phyloP scores from a whole-genome alignment of 2,113 vertebrate species.

The Melospiza georgiana region DNA sequence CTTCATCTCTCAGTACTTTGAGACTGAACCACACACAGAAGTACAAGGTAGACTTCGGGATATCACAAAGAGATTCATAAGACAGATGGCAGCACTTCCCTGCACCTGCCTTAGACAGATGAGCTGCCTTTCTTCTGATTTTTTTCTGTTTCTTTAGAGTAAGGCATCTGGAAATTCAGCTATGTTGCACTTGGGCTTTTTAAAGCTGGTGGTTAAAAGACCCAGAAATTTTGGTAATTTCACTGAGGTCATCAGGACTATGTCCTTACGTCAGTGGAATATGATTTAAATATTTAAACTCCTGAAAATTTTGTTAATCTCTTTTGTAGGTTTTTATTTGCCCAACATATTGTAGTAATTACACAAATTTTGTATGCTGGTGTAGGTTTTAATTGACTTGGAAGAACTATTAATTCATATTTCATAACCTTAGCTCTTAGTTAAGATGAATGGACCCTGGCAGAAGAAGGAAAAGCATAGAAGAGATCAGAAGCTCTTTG shows the following conservation, averaged over 20 bases:
- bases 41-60: background rate
- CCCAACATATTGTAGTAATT: background rate
- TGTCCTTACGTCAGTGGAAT: background rate
- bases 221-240: background rate
- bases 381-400: background rate
- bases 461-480: background rate
- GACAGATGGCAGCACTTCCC: constrained; percentile 52
- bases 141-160: background rate
- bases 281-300: background rate
- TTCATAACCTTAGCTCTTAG: background rate
- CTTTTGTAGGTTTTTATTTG: background rate
- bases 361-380: background rate
- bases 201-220: background rate
- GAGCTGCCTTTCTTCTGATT: background rate
- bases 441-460: background rate
- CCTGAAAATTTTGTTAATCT: background rate
- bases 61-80: background rate
- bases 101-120: constrained; percentile 31
- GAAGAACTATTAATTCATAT: background rate
- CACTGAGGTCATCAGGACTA: background rate
- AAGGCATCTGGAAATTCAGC: background rate
- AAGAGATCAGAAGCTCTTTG: background rate
- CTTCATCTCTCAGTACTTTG: background rate
- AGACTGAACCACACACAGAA: background rate
- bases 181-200: background rate